phyloP scores from a whole-genome alignment of 2,113 vertebrate genomes.

The Felis chaus region DNA sequence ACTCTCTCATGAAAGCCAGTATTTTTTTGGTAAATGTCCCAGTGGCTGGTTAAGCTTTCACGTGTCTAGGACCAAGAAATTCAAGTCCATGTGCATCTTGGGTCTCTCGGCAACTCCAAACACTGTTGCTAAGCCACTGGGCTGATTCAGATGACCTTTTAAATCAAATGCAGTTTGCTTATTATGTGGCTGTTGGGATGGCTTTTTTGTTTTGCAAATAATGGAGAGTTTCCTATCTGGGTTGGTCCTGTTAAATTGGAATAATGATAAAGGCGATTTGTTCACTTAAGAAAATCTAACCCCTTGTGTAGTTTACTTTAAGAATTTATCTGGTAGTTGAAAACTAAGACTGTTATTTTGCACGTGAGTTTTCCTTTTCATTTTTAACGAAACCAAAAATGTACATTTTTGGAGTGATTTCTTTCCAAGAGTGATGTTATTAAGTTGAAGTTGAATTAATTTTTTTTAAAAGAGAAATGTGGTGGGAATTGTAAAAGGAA shows the following conservation, averaged over 20 bases:
- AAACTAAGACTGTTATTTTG: slow-evolving; percentile 48
- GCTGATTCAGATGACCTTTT: slow-evolving; percentile 80
- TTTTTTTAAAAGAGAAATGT: neutral
- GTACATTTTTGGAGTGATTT: neutral
- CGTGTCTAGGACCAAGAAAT: slow-evolving; percentile 74
- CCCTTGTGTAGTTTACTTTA: slow-evolving; percentile 49
- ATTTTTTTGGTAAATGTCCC: slow-evolving; percentile 55
- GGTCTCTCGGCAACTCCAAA: slow-evolving; percentile 82
- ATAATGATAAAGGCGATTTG: slow-evolving; percentile 54
- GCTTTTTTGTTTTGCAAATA: slow-evolving; percentile 76
- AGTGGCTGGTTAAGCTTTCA: slow-evolving; percentile 67
- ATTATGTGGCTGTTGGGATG: slow-evolving; percentile 67
- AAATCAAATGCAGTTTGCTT: slow-evolving; percentile 76
- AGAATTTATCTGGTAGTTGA: slow-evolving; percentile 25
- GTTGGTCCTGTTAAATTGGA: slow-evolving; percentile 48
- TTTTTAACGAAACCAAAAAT: slow-evolving; percentile 48
- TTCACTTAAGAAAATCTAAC: slow-evolving; percentile 46
- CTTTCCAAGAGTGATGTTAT: neutral
- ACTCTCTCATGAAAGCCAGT: slow-evolving; percentile 60
- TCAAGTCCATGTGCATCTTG: slow-evolving; percentile 72
- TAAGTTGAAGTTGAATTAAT: slow-evolving; percentile 5
- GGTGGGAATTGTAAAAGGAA: neutral
- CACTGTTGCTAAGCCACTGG: slow-evolving; percentile 81
- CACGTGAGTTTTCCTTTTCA: slow-evolving; percentile 16
- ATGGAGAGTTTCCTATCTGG: slow-evolving; percentile 74